Evolutionary conservation across 2,113 vertebrate species (phyloP), one percentile per base, ranked within the genome.

Genomic region (Xenopus borealis): DNA sequence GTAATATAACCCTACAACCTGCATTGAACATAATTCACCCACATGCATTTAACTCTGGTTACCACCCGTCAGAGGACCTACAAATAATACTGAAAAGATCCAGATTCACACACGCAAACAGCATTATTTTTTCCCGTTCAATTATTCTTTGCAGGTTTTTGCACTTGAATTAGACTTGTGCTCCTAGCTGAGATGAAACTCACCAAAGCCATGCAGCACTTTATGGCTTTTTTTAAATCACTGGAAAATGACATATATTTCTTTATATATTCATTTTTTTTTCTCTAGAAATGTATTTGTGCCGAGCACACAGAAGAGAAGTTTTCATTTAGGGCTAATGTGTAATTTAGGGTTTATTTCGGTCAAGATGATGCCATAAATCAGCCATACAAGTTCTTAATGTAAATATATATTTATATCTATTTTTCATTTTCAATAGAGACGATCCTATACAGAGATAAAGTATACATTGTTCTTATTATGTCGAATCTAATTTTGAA

Each of bases 401-500:
- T 95, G 93, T 94, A 94, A 93, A 96, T 92, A 94, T 69, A 71
- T 73, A n/a, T n/a, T n/a, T n/a, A 73, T 72, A 65, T 72, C 55
- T 73, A 77, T 77, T 70, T 77, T 77, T 70, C 66, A 70, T 86
- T 93, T 91, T 92, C 88, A 88, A 91, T 88, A 87, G 85, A 92
- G 85, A 85, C 23, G 8, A 57, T 81, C 89, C 87, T 92, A 90
- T 90, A 90, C 88, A 90, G 86, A 79, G 11, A 77, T 16, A 77
- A 59, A 33, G 23, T 69, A 70, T 77, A 85, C 86, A 87, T 86
- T 89, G 87, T 88, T 91, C 88, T 90, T 89, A 27, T 27, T 27
- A 90, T 91, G 90, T 88, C 92, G 86, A 92, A 88, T 92, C 88
- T 92, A 94, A 94, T 95, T 98, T 96, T 95, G 66, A 92, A 94